Conservation (phyloP, 2,797 vertebrate genomes). For the Astyanax mexicanus region DNA sequence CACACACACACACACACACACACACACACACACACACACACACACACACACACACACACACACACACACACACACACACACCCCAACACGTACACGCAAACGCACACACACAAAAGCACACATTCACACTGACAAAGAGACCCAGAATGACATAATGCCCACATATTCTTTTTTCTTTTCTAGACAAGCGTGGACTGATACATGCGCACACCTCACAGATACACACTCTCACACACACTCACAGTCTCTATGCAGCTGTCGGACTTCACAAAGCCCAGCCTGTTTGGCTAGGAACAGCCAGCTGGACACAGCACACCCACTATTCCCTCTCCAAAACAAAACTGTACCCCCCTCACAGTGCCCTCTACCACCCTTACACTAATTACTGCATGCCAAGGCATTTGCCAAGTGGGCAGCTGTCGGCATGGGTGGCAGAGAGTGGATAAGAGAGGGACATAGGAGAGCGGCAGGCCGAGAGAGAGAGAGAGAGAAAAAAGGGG, state of each 20-base stretch:
- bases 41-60: constrained; percentile 20
- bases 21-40: no score
- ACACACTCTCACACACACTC: constrained; percentile 73
- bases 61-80: constrained; percentile 27
- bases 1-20: constrained; percentile 28
- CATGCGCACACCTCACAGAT: constrained; percentile 40
- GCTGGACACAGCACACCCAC: constrained; percentile 87
- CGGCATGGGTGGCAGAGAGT: constrained; percentile 77
- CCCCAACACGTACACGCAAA: constrained; percentile 10
- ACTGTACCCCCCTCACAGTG: constrained; percentile 56
- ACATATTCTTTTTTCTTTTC: constrained; percentile 24
- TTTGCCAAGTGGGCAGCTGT: constrained; percentile 88
- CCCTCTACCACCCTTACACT: constrained; percentile 67
- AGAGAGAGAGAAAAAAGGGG: constrained; percentile 14
- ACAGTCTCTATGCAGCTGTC: constrained; percentile 86
- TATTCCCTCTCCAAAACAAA: constrained; percentile 58
- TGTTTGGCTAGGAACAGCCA: constrained; percentile 88
- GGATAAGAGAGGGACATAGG: constrained; percentile 52
- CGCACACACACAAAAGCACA: constrained; percentile 24
- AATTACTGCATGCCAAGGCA: constrained; percentile 81
- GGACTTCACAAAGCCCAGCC: constrained; percentile 86
- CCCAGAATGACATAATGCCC: constrained; percentile 24
- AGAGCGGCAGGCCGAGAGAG: constrained; percentile 20
- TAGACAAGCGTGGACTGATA: constrained; percentile 36
- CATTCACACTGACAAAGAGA: constrained; percentile 35